These are phyloP conservation scores for Mimas tiliae DNA, from an alignment of 2,888 invertebrate species.

Conservation along the genomic window DNA sequence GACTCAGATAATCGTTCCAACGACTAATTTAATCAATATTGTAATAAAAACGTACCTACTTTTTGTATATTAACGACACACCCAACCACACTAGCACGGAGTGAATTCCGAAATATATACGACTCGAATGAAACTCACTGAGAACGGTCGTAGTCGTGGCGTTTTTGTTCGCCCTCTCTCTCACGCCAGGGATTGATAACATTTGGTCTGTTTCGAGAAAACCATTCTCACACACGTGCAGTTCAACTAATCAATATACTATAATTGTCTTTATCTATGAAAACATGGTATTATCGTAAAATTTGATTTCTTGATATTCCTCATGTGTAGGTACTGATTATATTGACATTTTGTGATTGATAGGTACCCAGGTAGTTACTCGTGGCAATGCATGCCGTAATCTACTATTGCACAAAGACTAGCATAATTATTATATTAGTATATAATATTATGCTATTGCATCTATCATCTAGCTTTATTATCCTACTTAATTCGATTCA, in stretches of 20 bases:
- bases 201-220: constrained; percentile 42
- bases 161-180: constrained; percentile 75
- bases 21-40: constrained; percentile 26
- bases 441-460: too few species aligned
- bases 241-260: neutral
- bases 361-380: too few species aligned
- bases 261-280: neutral
- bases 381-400: too few species aligned
- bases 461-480: too few species aligned
- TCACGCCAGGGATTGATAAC: constrained; percentile 58
- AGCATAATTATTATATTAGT: too few species aligned
- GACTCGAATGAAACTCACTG: constrained; percentile 57
- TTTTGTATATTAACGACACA: constrained; percentile 65
- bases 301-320: neutral
- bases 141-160: constrained; percentile 63
- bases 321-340: too few species aligned
- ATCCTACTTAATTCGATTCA: too few species aligned
- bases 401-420: too few species aligned
- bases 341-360: neutral
- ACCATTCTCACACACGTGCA: neutral
- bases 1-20: neutral
- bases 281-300: neutral
- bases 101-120: constrained; percentile 73
- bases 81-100: constrained; percentile 64
- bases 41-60: constrained; percentile 63